Evolutionary conservation across 2,113 vertebrate genomes (phyloP).

Genomic region (Anser brachyrhynchus): DNA sequence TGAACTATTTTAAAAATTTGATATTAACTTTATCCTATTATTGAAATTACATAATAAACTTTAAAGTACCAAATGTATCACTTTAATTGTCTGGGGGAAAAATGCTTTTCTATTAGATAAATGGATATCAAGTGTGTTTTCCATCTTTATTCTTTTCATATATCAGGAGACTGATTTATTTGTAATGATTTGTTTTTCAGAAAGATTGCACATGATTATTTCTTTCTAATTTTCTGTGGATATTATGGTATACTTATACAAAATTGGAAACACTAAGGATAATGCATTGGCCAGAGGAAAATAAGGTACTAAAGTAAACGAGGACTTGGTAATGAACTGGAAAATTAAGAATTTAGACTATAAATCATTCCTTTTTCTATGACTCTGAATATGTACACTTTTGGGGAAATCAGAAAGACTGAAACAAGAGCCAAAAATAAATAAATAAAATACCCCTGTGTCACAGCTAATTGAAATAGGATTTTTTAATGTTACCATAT

Average conservation of each 20-base stretch:
- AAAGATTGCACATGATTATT: slow-evolving; percentile 46
- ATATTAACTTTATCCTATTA: not conserved
- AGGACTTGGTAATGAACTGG: slow-evolving; percentile 58
- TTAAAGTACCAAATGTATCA: not conserved
- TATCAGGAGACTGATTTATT: not conserved
- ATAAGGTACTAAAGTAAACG: slow-evolving; percentile 53
- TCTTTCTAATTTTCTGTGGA: slow-evolving; percentile 29
- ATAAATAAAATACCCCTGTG: not conserved
- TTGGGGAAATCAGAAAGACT: not conserved
- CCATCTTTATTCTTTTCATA: not conserved
- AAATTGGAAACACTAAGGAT: slow-evolving; percentile 44
- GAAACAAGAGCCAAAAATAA: not conserved
- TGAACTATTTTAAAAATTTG: not conserved
- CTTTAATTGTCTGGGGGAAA: not conserved
- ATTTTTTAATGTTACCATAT: not conserved
- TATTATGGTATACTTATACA: not conserved
- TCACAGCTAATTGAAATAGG: not conserved
- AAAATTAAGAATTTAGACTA: slow-evolving; percentile 62
- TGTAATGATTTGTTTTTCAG: not conserved
- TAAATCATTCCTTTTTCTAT: slow-evolving; percentile 56
- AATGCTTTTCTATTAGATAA: not conserved
- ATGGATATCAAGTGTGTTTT: not conserved
- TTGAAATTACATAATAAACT: not conserved
- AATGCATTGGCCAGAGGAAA: slow-evolving; percentile 48
- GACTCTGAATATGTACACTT: not conserved